Base-by-base conservation (phyloP, 2,888 invertebrate species). In the Drosophila demipolita region DNA sequence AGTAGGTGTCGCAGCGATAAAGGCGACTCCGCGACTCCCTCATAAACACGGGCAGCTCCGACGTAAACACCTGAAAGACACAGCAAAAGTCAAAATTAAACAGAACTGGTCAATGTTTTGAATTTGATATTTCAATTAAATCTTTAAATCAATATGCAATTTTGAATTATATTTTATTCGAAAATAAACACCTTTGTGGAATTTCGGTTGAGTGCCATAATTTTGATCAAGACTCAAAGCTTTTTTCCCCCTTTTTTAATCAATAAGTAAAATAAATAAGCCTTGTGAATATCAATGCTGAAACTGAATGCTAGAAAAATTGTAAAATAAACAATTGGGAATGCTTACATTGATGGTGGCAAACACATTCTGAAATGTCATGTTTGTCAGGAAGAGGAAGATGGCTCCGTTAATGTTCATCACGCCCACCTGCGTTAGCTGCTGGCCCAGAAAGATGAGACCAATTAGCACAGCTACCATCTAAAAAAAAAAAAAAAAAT, bases 291-390 rank as follows among this genome's bases (percentile, higher is more conserved):
- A n/a, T 40, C 2, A 5, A 9, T 40, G 40, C 40, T 40, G n/a
- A 7, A 15, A 36, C 6, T 36, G 15, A 36, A 15, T 15, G 6
- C 15, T 36, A 36, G 3, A 36, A 36, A 36, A 36, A 6, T 36
- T 38, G 8, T 17, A 17, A n/a, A n/a, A 9, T 12, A 23, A 8
- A 15, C 26, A 26, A 2, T 15, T 1, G 35, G 29, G 38, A 4
- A 4, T 12, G 15, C 68, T 95, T 93, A 98, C 99, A 92, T 97
- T 97, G 68, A 98, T 96, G 49, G 99, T 98, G 72, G 98, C 97
- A 91, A 98, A 98, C n/a, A 98, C 96, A 92, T 98, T 98, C 89
- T 98, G 97, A 93, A 98, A 98, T 8, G 98, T 98, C 96, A 98
- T 97, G 91, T 97, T 98, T 20, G 97, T 97, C 55, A 98, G 94